A percentile compares a stretch with the other conserved stretches of the same genome.
Conservation (phyloP, 2,888 invertebrate species). For the Stramonita haemastoma region DNA sequence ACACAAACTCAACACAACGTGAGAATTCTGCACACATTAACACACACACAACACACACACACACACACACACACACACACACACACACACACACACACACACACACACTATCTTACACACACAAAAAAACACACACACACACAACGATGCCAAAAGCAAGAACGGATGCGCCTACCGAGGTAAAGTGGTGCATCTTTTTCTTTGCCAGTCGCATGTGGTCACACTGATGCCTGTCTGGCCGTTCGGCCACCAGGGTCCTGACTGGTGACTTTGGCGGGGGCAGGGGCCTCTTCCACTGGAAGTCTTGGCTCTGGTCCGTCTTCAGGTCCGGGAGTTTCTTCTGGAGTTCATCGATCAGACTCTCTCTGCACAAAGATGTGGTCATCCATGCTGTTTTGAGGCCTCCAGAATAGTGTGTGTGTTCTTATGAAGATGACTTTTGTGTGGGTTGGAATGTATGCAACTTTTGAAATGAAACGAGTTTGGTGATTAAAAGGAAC, state of each 20-base stretch:
- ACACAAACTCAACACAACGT: no score
- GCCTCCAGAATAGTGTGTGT: no score
- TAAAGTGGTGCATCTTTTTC: slow-evolving; percentile 66
- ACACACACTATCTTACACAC: background rate
- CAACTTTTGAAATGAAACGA: no score
- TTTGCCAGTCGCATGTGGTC: slow-evolving; percentile 63
- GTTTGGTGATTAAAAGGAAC: no score
- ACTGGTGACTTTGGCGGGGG: slow-evolving; percentile 15
- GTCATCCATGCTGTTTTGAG: no score
- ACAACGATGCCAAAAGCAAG: background rate
- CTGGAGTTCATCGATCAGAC: slow-evolving; percentile 12
- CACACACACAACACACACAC: no score
- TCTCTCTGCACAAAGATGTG: slow-evolving; percentile 2
- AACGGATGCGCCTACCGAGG: slow-evolving; percentile 54
- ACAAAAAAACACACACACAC: background rate
- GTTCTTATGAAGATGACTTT: no score
- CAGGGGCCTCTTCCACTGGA: slow-evolving; percentile 23
- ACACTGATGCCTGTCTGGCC: slow-evolving; percentile 60
- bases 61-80: no score
- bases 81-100: background rate
- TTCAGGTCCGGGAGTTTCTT: background rate
- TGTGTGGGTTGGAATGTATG: no score
- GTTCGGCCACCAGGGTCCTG: slow-evolving; percentile 44
- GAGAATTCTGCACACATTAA: no score
- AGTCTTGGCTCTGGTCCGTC: slow-evolving; percentile 9